Evolutionary conservation across 2,113 vertebrate species (phyloP).

Genomic region (Oreochromis tanganicae): DNA sequence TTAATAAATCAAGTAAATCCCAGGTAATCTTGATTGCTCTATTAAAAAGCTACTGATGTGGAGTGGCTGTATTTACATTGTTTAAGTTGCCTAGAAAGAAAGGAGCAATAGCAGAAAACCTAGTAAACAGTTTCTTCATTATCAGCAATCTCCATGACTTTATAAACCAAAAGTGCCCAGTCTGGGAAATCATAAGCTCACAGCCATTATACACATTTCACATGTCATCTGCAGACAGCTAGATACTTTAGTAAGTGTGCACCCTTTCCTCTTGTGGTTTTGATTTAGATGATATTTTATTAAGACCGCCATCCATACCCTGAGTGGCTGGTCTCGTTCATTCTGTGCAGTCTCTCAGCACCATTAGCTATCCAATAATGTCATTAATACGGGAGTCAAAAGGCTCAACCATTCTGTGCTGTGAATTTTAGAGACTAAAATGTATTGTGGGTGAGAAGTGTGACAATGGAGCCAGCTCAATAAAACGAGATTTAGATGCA

Average conservation of each 20-base stretch:
- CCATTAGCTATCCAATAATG: constrained; percentile 4
- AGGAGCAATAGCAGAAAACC: neutral
- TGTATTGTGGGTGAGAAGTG: neutral
- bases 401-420: neutral
- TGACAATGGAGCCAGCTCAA: neutral
- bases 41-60: neutral
- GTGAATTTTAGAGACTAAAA: neutral
- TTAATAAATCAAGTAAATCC: neutral
- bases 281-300: constrained; percentile 11
- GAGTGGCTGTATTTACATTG: neutral
- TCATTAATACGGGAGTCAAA: neutral
- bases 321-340: neutral
- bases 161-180: neutral
- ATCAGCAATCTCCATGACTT: neutral
- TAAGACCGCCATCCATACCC: neutral
- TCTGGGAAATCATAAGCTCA: neutral
- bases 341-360: neutral
- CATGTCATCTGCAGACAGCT: neutral
- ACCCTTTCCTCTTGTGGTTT: neutral
- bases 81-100: neutral
- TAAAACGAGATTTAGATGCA: neutral
- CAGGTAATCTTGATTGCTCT: neutral
- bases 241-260: neutral
- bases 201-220: neutral
- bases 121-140: neutral